phyloP scores from a whole-genome alignment of 2,888 invertebrate genomes.

The Plebejus argus region DNA sequence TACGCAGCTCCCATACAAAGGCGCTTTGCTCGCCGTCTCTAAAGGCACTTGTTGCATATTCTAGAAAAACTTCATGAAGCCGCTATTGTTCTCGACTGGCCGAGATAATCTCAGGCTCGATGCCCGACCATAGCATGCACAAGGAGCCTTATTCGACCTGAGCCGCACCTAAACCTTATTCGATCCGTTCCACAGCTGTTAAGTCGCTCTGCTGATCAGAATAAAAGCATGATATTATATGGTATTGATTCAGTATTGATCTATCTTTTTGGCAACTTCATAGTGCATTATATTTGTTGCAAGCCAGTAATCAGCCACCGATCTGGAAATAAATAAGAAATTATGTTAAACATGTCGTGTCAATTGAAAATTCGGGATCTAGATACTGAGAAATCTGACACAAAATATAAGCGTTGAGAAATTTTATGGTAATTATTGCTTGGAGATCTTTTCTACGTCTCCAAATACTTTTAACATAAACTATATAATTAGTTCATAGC shows the following conservation, averaged over 20 bases:
- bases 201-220: not conserved
- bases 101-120: slow-evolving; percentile 30
- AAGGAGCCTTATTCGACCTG: not conserved
- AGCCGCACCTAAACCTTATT: not conserved
- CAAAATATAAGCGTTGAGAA: too few relatives aligned
- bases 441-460: too few relatives aligned
- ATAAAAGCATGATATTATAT: not conserved
- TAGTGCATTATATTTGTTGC: too few relatives aligned
- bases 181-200: slow-evolving; percentile 7
- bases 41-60: slow-evolving; percentile 43
- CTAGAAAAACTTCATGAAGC: slow-evolving; percentile 49
- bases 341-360: too few relatives aligned
- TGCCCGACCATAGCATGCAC: slow-evolving; percentile 12
- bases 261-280: too few relatives aligned
- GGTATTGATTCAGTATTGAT: not conserved
- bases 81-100: slow-evolving; percentile 46
- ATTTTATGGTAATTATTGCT: too few relatives aligned
- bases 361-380: too few relatives aligned
- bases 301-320: too few relatives aligned
- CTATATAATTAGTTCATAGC: too few relatives aligned
- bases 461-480: too few relatives aligned
- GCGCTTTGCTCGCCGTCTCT: slow-evolving; percentile 55
- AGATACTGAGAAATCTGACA: too few relatives aligned
- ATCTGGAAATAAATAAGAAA: too few relatives aligned
- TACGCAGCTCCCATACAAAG: slow-evolving; percentile 59